phyloP scores from a whole-genome alignment of 2,113 vertebrate genomes.

The Scomber colias region DNA sequence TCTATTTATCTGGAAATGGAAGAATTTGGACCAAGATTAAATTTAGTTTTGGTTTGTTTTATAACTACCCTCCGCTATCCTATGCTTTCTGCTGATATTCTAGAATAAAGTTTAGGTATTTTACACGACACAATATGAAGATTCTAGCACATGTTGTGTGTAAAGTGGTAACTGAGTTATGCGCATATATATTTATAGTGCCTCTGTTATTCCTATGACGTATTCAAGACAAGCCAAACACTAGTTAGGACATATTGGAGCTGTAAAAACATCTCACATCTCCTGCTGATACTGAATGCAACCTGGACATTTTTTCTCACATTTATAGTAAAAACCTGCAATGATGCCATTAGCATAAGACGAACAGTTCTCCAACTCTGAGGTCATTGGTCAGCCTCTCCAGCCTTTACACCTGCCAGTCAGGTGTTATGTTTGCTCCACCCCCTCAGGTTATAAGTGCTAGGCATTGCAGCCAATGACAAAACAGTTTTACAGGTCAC shows the following conservation, averaged over 20 bases:
- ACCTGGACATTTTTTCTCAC: constrained; percentile 22
- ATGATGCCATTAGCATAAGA: neutral
- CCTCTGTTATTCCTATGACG: neutral
- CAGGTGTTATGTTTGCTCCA: constrained; percentile 45
- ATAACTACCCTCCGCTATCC: neutral
- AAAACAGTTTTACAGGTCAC: constrained; percentile 50
- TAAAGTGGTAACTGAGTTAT: neutral
- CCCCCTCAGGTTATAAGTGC: constrained; percentile 66
- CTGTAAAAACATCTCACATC: neutral
- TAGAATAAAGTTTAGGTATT: neutral
- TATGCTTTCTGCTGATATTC: neutral
- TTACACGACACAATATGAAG: neutral
- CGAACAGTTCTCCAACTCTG: constrained; percentile 18
- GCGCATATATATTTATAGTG: neutral
- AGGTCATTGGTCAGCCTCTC: constrained; percentile 49
- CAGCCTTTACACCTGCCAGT: constrained; percentile 36
- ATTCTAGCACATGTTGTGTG: neutral
- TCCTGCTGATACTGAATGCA: constrained; percentile 2
- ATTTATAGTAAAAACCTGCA: neutral
- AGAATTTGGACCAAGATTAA: constrained; percentile 13
- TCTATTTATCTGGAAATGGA: constrained; percentile 12
- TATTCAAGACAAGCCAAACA: neutral
- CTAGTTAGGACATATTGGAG: neutral
- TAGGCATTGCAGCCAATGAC: constrained; percentile 46
- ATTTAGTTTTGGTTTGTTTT: neutral